Base-by-base conservation (phyloP, 2,888 invertebrate genomes). In the Cryptocephalus primarius region DNA sequence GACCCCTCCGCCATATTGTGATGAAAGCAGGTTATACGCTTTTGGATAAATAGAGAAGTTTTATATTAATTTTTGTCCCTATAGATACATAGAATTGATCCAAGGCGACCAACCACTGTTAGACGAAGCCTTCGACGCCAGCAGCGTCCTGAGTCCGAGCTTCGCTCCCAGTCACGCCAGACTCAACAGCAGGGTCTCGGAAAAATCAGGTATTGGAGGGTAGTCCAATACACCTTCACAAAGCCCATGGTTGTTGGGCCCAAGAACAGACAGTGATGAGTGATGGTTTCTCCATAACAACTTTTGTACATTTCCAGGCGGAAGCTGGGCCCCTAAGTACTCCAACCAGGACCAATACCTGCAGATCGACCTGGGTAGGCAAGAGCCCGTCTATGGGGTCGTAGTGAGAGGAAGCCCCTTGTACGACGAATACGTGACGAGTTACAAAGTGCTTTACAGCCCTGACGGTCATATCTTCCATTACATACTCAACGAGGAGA, bases 341-440 rank as follows among this genome's bases (percentile, higher is more conserved):
- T 68, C 72, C 22, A 77, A 84, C 60, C 61, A 69, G 53, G 70
- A 80, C 58, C 85, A 86, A 65, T 88, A 80, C 70, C 69, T 89
- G 49, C 79, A 86, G 67, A 59, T 70, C 1, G 56, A 68, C 57
- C 72, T 91, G 38, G 77, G 78, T 0, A 71, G 71, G 8, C 72
- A 76, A 2, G 79, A 82, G 59, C 81, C 85, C 0, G 65, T 92
- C 12, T 88, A 86, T 61, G 91, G 88, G 0, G 73, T 89, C 1
- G 68, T 79, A 9, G 66, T 88, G 53, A 82, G 82, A 59, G 90
- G 90, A 13, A 82, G 79, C 63, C 79, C 82, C 0, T 60, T 76
- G 2, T 77, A 77, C 48, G 76, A 83, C 54, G 79, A 85, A 60
- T 88, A 80, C 66, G 85, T 91, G 38, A 88, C 86, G 12, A 82